Percentiles rank a stretch among this genome's conserved stretches.
phyloP scores from a whole-genome alignment of 2,888 invertebrate genomes.

The Ectemnius cavifrons region DNA sequence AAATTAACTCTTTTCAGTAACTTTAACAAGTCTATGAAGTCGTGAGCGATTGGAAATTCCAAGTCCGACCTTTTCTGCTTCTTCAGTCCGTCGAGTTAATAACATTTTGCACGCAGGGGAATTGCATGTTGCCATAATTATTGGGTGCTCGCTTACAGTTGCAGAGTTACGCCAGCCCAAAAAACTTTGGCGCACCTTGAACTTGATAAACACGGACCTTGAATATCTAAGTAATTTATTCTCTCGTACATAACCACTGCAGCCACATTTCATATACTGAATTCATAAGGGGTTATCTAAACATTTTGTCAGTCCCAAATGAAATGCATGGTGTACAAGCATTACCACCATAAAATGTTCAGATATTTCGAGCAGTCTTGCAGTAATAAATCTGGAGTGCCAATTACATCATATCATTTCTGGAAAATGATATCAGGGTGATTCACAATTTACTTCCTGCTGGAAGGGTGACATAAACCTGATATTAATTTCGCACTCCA shows the following conservation, averaged over 20 bases:
- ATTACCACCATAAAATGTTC: too few relatives aligned
- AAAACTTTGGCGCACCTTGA: conserved; percentile 24
- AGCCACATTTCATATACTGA: too few relatives aligned
- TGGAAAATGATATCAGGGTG: background rate
- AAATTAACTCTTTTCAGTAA: too few relatives aligned
- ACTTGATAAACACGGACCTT: conserved; percentile 1
- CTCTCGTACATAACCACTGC: too few relatives aligned
- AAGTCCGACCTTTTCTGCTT: conserved; percentile 46
- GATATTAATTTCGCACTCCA: background rate
- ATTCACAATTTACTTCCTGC: background rate
- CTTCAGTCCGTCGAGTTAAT: conserved; percentile 34
- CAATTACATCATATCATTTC: background rate
- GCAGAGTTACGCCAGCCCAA: conserved; percentile 11
- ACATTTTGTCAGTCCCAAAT: too few relatives aligned
- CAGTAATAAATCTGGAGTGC: too few relatives aligned
- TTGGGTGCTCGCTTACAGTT: conserved; percentile 22
- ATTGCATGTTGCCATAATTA: conserved; percentile 14
- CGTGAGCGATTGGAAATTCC: conserved; percentile 5
- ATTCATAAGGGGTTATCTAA: too few relatives aligned
- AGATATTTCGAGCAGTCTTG: too few relatives aligned
- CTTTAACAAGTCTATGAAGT: too few relatives aligned
- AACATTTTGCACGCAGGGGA: conserved; percentile 34
- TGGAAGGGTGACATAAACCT: background rate
- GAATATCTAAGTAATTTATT: too few relatives aligned
- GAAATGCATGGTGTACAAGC: too few relatives aligned